Base-by-base conservation (phyloP, 2,888 invertebrate genomes). In the Pediacus dermestoides region DNA sequence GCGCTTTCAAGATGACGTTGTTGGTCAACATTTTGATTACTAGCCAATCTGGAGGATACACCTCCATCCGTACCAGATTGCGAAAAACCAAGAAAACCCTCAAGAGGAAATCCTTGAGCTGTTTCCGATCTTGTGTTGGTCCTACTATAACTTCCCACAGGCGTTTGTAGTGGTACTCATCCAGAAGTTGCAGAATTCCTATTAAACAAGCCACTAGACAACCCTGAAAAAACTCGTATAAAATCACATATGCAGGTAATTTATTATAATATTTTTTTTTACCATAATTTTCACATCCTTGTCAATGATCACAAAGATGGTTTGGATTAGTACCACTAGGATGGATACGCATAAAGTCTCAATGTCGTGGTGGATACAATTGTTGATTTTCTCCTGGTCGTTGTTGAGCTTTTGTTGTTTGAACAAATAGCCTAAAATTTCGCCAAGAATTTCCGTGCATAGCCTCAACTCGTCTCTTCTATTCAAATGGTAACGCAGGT, bases 31-130 rank as follows among this genome's bases (percentile, higher is more conserved):
- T 85, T 61, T 88, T 81, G 66, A 95, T 84, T 7, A 91, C 82
- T 52, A 91, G 76, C 95, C 95, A 96, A 63, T 94, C 93, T 0
- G 80, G 75, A 1, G 92, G 88, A 57, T 89, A 94, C 1, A 85
- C 82, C 53, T 87, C 84, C 53, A 83, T 81, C 45, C 82, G 81
- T 13, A 91, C 84, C 16, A 91, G 75, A 65, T 88, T 85, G 28
- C 82, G 74, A 57, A 91, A 84, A 0, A 90, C 85, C 4, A 86
- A 70, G 60, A 94, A 83, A 0, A 89, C 85, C 44, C 87, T 74
- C 60, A 88, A 79, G 0, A 95, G 73, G 64, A 94, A 90, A 56
- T 91, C 90, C 64, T 92, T 90, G 0, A 91, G 68, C 1, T 86
- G 84, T 55, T 88, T 86, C 7, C 85, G 73, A 57, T 91, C 89